Evolutionary conservation across 2,113 vertebrate genomes (phyloP).

Genomic region (Capreolus pygargus): DNA sequence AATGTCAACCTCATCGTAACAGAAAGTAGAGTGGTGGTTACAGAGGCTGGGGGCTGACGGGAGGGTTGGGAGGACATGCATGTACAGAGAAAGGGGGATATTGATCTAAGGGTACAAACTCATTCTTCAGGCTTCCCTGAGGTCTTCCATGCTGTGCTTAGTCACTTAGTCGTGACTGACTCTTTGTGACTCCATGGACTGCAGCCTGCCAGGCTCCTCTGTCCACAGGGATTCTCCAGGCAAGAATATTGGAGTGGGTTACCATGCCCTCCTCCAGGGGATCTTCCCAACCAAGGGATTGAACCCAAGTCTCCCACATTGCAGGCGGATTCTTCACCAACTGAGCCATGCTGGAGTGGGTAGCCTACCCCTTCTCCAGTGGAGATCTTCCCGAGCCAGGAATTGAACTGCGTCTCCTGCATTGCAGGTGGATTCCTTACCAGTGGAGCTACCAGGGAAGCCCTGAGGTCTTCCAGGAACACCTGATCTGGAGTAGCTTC

Average conservation of each 20-base stretch:
- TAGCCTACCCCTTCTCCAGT: neutral
- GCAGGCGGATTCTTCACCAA: neutral
- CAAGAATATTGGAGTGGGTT: neutral
- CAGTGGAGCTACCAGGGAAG: neutral
- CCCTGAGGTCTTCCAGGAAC: neutral
- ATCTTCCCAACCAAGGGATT: neutral
- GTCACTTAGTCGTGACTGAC: neutral
- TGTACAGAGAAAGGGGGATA: neutral
- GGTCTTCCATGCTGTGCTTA: neutral
- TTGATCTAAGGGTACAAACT: neutral
- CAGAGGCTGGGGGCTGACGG: neutral
- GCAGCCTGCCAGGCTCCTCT: neutral
- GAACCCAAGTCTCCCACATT: neutral
- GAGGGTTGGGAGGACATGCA: neutral
- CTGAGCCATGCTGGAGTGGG: neutral
- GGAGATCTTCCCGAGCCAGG: neutral
- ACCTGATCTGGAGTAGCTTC: neutral
- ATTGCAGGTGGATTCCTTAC: neutral
- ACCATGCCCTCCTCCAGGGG: neutral
- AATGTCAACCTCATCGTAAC: neutral
- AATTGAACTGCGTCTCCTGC: neutral
- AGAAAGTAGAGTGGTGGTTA: neutral
- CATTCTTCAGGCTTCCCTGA: neutral
- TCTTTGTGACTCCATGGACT: neutral
- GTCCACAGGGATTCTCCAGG: neutral